Percentiles rank a stretch among this genome's conserved stretches.
These are phyloP conservation scores for Hirudinaria manillensis DNA, from an alignment of 2,888 invertebrate genomes.

Conservation along the genomic window DNA sequence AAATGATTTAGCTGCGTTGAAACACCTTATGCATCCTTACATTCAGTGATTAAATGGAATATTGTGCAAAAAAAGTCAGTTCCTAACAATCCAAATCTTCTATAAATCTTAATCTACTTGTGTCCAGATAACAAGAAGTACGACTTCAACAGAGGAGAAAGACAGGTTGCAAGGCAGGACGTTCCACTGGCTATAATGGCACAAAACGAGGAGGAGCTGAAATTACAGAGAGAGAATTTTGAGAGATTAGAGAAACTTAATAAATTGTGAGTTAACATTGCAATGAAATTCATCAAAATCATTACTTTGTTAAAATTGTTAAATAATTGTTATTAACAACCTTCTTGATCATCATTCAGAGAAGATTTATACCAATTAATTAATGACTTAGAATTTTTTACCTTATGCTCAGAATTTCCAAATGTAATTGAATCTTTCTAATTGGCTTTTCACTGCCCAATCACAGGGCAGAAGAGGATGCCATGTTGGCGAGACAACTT, in stretches of 20 bases:
- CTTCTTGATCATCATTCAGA: too few relatives aligned
- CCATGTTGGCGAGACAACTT: neutral
- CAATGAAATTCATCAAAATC: too few relatives aligned
- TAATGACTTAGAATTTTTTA: too few relatives aligned
- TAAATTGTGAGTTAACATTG: neutral
- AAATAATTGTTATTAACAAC: too few relatives aligned
- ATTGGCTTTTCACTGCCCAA: neutral
- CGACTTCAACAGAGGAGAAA: slow-evolving; percentile 23
- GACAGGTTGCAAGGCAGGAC: slow-evolving; percentile 17
- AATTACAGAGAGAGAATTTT: slow-evolving; percentile 14
- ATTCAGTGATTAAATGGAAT: too few relatives aligned
- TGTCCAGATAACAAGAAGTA: slow-evolving; percentile 20
- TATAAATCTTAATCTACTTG: neutral
- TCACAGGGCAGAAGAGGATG: slow-evolving; percentile 4
- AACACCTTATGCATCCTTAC: too few relatives aligned
- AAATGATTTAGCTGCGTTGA: too few relatives aligned
- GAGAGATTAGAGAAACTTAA: slow-evolving; percentile 13
- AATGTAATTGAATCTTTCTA: too few relatives aligned
- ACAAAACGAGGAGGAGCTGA: neutral
- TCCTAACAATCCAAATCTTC: neutral
- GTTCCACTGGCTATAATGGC: slow-evolving; percentile 18
- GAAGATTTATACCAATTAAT: too few relatives aligned
- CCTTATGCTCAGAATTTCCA: too few relatives aligned
- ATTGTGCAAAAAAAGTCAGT: neutral
- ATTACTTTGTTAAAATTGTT: too few relatives aligned